Evolutionary conservation across 2,113 vertebrate genomes (phyloP), one percentile per base, ranked within the genome.

Genomic region (Scytalopus superciliaris): DNA sequence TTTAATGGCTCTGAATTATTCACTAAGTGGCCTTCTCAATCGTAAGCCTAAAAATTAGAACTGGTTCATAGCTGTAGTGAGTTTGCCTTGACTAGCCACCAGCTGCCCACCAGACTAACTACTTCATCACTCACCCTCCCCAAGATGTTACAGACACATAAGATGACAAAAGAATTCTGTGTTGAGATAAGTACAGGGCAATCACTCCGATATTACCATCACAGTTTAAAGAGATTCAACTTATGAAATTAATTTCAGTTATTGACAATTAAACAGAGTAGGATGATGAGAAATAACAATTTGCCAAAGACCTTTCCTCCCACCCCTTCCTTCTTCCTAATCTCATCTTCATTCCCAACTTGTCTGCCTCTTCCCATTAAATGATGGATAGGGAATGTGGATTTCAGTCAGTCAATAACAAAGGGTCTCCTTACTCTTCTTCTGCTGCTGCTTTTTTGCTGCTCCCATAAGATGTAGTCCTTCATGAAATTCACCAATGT

Each of bases 141-240:
- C 25, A 79, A 19, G 1, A 45, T 12, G 24, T 73, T 23, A 68
- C 6, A 68, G 19, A 75, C 6, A 78, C 8, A 93, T 77, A 78
- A 59, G 39, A 44, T 1, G 1, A 53, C 19, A 68, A 82, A 59
- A 74, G 56, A 10, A 0, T 10, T 11, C 3, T 39, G 4, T 13
- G 4, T 39, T 49, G 13, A 67, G 19, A 5, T n/a, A 72, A 52
- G 24, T 79, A 85, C 39, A 62, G 47, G 21, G 5, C 30, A 14
- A 39, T 59, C n/a, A 68, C 18, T 73, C 39, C 73, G 6, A 53
- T 33, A 9, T 59, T 73, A 68, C 25, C 22, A 18, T 59, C 55
- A 37, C 2, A 6, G 10, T 25, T 22, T 11, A 84, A 72, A 37
- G 6, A 55, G 39, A 44, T 44, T 77, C 0, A 0, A 1, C 11